phyloP scores from a whole-genome alignment of 1,140 invertebrate species.

The Calephelis virginiensis region DNA sequence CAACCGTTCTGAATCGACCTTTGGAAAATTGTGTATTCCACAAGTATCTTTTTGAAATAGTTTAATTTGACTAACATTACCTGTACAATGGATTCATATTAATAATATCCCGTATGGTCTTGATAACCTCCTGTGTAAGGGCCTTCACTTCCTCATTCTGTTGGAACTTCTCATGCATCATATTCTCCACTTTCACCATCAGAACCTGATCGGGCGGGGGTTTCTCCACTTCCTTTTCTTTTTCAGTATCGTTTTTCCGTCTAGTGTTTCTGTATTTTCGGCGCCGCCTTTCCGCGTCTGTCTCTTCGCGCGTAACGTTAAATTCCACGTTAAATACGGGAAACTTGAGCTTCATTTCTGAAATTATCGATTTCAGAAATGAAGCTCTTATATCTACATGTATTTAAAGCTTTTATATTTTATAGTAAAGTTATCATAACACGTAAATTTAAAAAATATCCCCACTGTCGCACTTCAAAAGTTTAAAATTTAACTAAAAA shows the following conservation, averaged over 20 bases:
- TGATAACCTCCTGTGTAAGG: constrained; percentile 97
- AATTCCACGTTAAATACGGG: constrained; percentile 84
- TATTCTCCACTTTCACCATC: constrained; percentile 97
- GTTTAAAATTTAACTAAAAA: no score
- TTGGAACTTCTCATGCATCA: constrained; percentile 92
- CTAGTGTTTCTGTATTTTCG: constrained; percentile 76
- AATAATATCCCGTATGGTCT: constrained; percentile 98
- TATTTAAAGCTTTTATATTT: no score
- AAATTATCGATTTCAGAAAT: constrained; percentile 70
- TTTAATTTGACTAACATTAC: constrained; percentile 37
- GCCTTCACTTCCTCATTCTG: constrained; percentile 98
- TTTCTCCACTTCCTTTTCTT: constrained; percentile 51
- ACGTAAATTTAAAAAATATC: no score
- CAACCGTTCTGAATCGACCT: no score
- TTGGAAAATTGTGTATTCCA: no score
- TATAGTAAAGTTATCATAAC: no score
- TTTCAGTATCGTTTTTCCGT: constrained; percentile 31
- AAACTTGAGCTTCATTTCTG: constrained; percentile 78
- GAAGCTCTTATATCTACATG: constrained; percentile 36
- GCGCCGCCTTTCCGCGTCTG: constrained; percentile 76
- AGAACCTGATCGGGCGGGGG: constrained; percentile 80
- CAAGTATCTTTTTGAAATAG: neutral
- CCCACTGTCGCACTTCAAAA: no score
- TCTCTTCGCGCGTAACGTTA: constrained; percentile 81
- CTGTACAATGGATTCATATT: constrained; percentile 95